Conservation (phyloP, 2,113 vertebrate species). For the Pleuronectes platessa region DNA sequence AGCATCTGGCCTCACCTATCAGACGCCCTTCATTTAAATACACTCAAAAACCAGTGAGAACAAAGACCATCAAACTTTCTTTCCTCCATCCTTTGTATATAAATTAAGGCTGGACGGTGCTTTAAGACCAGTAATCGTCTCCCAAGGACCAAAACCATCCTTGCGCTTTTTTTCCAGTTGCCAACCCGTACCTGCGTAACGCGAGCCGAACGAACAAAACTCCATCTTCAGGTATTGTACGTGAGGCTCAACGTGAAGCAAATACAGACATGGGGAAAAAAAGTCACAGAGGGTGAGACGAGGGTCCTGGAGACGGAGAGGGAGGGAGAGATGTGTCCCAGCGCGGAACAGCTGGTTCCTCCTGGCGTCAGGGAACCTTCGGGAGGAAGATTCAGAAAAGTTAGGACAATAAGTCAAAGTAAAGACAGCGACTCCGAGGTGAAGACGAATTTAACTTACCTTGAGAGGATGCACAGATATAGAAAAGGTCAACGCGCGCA, state of each 20-base stretch:
- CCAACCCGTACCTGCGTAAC: conserved; percentile 96
- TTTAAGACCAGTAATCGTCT: conserved; percentile 11
- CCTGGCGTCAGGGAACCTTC: conserved; percentile 7
- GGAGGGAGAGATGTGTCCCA: not conserved
- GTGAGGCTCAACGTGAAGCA: conserved; percentile 99
- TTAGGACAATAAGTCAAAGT: conserved; percentile 29
- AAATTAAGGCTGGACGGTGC: not conserved
- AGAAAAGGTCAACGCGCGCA: not conserved
- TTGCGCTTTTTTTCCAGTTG: conserved; percentile 74
- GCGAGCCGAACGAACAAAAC: conserved; percentile 99
- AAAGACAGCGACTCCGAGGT: not conserved
- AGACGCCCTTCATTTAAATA: not conserved
- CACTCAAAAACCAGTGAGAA: not conserved
- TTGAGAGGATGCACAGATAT: conserved; percentile 16
- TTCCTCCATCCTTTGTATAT: conserved; percentile 1
- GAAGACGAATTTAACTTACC: conserved; percentile 48
- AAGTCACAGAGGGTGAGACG: conserved; percentile 22
- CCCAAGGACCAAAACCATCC: not conserved
- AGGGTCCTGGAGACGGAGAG: not conserved
- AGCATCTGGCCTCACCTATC: conserved; percentile 1
- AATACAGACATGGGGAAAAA: conserved; percentile 84
- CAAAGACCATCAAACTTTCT: not conserved
- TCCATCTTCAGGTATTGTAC: conserved; percentile 97
- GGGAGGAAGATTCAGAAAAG: conserved; percentile 37
- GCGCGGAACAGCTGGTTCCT: conserved; percentile 27